Conservation (phyloP, 2,888 invertebrate genomes). For the Aleiodes testaceus region DNA sequence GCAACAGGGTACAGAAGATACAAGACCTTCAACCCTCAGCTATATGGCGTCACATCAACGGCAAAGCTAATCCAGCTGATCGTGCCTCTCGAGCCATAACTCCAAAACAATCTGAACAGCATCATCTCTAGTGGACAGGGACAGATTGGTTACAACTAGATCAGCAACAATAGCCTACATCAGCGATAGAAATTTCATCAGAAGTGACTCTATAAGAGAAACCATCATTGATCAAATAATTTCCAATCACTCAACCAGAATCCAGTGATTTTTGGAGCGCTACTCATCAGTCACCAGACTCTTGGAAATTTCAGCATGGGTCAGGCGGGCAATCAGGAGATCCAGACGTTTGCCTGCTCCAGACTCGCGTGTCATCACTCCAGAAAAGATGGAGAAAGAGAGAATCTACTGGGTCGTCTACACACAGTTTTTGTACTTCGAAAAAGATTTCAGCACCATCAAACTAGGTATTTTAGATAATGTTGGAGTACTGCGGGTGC, state of each 20-base stretch:
- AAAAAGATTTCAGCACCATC: too few species aligned
- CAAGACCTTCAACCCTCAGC: too few species aligned
- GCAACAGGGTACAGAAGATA: too few species aligned
- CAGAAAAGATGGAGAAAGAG: background rate
- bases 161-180: background rate
- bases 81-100: too few species aligned
- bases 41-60: too few species aligned
- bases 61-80: too few species aligned
- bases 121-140: too few species aligned
- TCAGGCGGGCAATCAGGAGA: background rate
- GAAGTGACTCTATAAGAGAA: background rate
- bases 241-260: background rate
- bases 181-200: background rate
- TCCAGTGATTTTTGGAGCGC: too few species aligned
- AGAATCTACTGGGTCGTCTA: slow-evolving; percentile 41
- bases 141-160: too few species aligned
- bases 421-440: slow-evolving; percentile 48
- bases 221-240: background rate
- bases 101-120: too few species aligned
- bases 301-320: background rate
- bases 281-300: background rate
- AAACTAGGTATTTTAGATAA: too few species aligned
- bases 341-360: background rate
- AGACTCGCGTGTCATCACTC: background rate
- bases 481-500: too few species aligned